A percentile compares a stretch with the other conserved stretches of the same genome.
phyloP scores from a whole-genome alignment of 1,140 invertebrate species.

The Planococcus citri region DNA sequence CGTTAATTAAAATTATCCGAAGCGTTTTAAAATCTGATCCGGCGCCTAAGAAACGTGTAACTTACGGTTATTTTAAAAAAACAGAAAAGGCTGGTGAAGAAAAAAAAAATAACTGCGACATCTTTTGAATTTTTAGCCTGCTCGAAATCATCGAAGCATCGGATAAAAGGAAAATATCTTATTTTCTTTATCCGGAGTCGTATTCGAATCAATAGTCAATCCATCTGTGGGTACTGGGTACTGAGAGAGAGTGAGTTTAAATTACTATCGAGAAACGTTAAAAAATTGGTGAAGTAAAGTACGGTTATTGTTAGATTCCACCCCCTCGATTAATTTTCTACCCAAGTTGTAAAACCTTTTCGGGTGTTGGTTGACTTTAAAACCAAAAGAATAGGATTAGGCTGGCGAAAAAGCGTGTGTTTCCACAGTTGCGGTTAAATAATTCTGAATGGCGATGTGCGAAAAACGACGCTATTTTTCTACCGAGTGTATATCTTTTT shows the following conservation, averaged over 20 bases:
- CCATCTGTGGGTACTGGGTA: too few species aligned
- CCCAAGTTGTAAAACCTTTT: neutral
- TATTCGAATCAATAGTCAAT: neutral
- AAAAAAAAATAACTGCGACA: too few species aligned
- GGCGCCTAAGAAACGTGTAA: too few species aligned
- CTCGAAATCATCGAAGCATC: too few species aligned
- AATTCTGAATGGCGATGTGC: slow-evolving; percentile 2
- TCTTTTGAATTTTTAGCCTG: too few species aligned
- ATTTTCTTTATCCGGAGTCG: neutral
- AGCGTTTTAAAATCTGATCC: too few species aligned
- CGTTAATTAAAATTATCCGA: too few species aligned
- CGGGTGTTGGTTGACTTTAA: neutral
- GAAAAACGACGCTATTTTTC: neutral
- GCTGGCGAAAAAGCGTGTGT: neutral
- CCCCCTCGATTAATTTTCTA: neutral
- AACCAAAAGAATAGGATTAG: slow-evolving; percentile 3
- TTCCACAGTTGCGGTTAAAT: neutral
- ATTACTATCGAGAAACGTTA: neutral
- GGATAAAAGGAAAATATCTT: too few species aligned
- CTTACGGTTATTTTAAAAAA: too few species aligned
- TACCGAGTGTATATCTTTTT: neutral
- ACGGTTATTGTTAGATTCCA: neutral
- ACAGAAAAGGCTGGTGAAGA: too few species aligned
- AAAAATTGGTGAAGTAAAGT: neutral
- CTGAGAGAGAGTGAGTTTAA: too few species aligned